Base-by-base conservation (phyloP, 2,888 invertebrate genomes). In the Shargacucullia verbasci region DNA sequence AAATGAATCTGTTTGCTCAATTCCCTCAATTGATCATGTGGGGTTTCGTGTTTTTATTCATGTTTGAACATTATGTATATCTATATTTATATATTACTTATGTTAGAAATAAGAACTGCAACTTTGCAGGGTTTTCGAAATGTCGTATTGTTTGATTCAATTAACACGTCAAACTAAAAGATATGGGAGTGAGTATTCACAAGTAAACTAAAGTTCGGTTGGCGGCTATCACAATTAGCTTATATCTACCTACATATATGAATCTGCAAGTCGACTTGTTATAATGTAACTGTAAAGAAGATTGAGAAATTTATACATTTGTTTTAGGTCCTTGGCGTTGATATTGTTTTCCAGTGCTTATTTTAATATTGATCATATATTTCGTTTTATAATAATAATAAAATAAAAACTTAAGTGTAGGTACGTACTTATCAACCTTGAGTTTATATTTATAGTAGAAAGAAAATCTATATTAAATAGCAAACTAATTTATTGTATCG, bases 251-350 rank as follows among this genome's bases (percentile, higher is more conserved):
- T n/a, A n/a, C n/a, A n/a, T 20, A 2, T 37, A 35, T 29, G 14
- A 53, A 29, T 47, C 40, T 37, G 41, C 10, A 53, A 45, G 3
- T 20, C 25, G 41, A 34, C 3, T 43, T 27, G 14, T 33, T 46
- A 7, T 25, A 41, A 11, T 13, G 4, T 20, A n/a, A 55, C 10
- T 14, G 10, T 49, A 27, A 20, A 20, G 20, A 20, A 20, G 20
- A 4, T 20, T 20, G 20, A 47, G n/a, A 46, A 59, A 37, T 50
- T 45, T 39, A 15, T 50, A 50, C 53, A 31, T 71, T 74, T 75
- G 61, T 63, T 71, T 46, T 63, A 60, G 72, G 70, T 65, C 33
- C 53, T 49, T 65, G 84, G 86, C 83, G 79, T 73, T 82, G 70
- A 77, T 58, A 70, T 57, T 59, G 43, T 58, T 44, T 43, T 14